Evolutionary conservation across 2,888 invertebrate genomes (phyloP), one percentile per base, ranked within the genome.

Genomic region (Phaedon cochleariae): DNA sequence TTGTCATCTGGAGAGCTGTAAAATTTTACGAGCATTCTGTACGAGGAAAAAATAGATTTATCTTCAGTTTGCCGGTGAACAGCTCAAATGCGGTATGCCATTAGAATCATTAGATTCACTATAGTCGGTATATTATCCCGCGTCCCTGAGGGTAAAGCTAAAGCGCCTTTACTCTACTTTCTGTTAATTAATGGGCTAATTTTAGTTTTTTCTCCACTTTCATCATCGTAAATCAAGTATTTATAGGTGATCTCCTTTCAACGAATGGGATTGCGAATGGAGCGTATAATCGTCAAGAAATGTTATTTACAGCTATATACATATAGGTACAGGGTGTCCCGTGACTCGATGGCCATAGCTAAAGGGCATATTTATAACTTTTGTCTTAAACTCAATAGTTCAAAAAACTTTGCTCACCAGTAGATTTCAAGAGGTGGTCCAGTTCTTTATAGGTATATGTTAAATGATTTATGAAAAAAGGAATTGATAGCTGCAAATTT

Each of bases 1-100:
- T 73, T 69, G 69, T 71, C 68, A 70, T 68, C 71, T 62, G 62
- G 73, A 67, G 72, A 65, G 68, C 69, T 61, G 65, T 73, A 63
- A 72, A 69, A 72, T 70, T 72, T 72, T 70, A 72, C 65, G 70
- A 68, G 59, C 61, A 17, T 54, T 37, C 59, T 48, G 59, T 41
- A 49, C 65, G 48, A 54, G 59, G 52, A 67, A 69, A 71, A 71
- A 71, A 60, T 59, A 65, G 69, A 72, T 72, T 72, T 72, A 70
- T 72, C 67, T 70, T 65, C 67, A 54, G 59, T 63, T 45, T 57
- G 64, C 62, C 60, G 64, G 62, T 67, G 51, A 59, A 55, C 64
- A 52, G 58, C 65, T 64, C 54, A 69, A 69, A 69, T 51, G 65
- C 29, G 54, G 62, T 59, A 69, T 62, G 64, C 54, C 69, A 69